These are phyloP conservation scores for Pygocentrus nattereri DNA, from an alignment of 2,797 vertebrate species.

Conservation along the genomic window DNA sequence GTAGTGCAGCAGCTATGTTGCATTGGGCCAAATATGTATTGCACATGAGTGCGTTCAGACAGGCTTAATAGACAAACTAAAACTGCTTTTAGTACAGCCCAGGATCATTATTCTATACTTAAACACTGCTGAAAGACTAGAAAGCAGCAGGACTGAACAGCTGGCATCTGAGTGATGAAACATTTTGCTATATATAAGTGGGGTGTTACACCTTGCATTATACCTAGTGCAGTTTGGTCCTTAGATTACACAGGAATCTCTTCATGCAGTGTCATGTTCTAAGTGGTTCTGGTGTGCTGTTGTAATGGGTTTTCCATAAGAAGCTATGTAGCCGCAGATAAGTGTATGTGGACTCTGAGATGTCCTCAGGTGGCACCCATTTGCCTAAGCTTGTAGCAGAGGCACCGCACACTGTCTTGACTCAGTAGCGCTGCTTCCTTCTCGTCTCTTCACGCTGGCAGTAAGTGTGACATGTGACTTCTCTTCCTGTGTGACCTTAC, in stretches of 20 bases:
- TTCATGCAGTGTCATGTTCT: not conserved
- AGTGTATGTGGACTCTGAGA: not conserved
- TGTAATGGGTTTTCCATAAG: not conserved
- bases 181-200: conserved; percentile 13
- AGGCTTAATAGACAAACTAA: not conserved
- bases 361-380: not conserved
- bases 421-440: conserved; percentile 1
- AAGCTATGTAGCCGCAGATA: not conserved
- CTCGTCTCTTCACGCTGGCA: not conserved
- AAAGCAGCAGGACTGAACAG: not conserved
- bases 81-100: not conserved
- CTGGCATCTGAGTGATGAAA: conserved; percentile 22
- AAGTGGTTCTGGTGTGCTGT: not conserved
- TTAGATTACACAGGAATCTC: not conserved
- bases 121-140: not conserved
- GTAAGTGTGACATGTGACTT: not conserved
- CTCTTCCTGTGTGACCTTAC: conserved; percentile 48
- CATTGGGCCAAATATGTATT: not conserved
- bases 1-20: not conserved
- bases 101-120: not conserved
- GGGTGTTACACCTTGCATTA: not conserved
- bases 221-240: not conserved
- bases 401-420: not conserved
- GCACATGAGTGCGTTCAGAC: not conserved
- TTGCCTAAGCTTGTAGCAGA: not conserved